Evolutionary conservation across 2,797 vertebrate genomes (phyloP).

Genomic region (Sarcoramphus papa): DNA sequence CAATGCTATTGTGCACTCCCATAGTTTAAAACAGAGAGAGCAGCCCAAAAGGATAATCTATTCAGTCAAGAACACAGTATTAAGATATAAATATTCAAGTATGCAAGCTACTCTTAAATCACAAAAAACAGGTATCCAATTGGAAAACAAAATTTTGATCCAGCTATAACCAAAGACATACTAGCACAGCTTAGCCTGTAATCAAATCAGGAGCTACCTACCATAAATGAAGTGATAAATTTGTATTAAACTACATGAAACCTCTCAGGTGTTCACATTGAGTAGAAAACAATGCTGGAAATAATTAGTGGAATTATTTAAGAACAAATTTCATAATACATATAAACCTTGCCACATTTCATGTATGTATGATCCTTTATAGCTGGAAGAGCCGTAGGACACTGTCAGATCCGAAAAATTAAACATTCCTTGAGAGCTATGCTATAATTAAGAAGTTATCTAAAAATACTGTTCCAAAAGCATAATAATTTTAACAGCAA

Average conservation of each 20-base stretch:
- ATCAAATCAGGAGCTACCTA: neutral
- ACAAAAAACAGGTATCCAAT: neutral
- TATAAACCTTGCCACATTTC: neutral
- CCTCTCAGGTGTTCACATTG: neutral
- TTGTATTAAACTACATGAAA: neutral
- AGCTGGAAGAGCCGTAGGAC: neutral
- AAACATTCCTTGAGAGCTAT: neutral
- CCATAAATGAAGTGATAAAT: neutral
- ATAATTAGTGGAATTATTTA: neutral
- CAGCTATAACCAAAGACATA: neutral
- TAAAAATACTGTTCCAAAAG: neutral
- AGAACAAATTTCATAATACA: neutral
- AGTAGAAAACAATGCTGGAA: neutral
- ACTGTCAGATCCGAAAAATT: neutral
- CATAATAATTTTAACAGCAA: neutral
- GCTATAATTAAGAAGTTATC: neutral
- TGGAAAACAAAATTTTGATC: neutral
- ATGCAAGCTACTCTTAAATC: neutral
- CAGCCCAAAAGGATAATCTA: neutral
- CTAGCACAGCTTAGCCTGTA: neutral
- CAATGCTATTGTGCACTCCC: neutral
- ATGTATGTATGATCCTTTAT: neutral
- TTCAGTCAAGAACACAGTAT: neutral
- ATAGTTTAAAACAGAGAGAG: neutral
- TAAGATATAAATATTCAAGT: neutral